Conservation (phyloP, 2,113 vertebrate species). For the Lophura nycthemera region DNA sequence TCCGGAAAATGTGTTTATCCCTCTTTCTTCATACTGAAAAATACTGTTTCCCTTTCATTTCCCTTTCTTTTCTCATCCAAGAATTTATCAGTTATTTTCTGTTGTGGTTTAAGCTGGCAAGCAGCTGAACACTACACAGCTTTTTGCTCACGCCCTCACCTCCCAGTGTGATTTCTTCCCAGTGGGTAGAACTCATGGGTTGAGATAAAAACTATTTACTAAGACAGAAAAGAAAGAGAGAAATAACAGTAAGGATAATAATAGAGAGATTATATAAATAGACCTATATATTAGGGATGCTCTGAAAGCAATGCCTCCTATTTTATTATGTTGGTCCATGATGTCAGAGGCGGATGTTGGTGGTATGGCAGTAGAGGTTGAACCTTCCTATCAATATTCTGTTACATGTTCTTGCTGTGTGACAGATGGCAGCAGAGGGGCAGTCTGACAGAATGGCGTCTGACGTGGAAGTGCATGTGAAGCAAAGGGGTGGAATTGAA, state of each 20-base stretch:
- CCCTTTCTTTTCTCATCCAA: constrained; percentile 28
- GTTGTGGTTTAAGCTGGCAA: not conserved
- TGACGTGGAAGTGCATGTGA: too few relatives aligned
- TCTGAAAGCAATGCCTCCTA: too few relatives aligned
- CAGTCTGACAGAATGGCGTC: too few relatives aligned
- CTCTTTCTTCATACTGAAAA: constrained; percentile 15
- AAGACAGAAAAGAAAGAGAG: not conserved
- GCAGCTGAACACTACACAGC: not conserved
- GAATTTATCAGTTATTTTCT: constrained; percentile 46
- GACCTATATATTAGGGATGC: too few relatives aligned
- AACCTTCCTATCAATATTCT: too few relatives aligned
- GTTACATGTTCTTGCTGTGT: too few relatives aligned
- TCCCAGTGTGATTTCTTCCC: not conserved
- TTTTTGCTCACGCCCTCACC: not conserved
- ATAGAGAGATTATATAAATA: not conserved
- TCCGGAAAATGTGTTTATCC: constrained; percentile 50
- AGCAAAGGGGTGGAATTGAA: too few relatives aligned
- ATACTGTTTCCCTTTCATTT: constrained; percentile 50
- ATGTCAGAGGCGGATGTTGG: too few relatives aligned
- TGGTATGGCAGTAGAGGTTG: too few relatives aligned
- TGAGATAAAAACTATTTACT: not conserved
- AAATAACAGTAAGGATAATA: not conserved
- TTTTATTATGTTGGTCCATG: too few relatives aligned
- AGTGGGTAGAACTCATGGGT: not conserved
- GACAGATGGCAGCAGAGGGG: too few relatives aligned